phyloP scores from a whole-genome alignment of 1,140 invertebrate genomes.

The Aphaenogaster floridana region DNA sequence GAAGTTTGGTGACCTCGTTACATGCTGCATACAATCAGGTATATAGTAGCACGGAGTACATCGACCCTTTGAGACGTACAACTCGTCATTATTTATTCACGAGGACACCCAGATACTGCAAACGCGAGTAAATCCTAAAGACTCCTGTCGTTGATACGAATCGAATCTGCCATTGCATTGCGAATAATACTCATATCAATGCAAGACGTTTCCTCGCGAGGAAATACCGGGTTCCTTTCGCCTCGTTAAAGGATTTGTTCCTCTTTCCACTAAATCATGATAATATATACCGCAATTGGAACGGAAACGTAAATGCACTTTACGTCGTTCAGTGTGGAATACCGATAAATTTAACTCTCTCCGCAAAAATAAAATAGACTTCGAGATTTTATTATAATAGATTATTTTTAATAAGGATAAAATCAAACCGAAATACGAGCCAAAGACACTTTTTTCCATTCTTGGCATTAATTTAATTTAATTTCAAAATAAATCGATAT shows the following conservation, averaged over 20 bases:
- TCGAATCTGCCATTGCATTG: slow-evolving; percentile 37
- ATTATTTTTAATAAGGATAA: slow-evolving; percentile 1
- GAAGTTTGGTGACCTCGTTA: slow-evolving; percentile 60
- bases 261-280: slow-evolving; percentile 38
- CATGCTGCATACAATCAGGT: slow-evolving; percentile 45
- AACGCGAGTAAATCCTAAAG: slow-evolving; percentile 51
- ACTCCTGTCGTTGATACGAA: slow-evolving; percentile 48
- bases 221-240: slow-evolving; percentile 18
- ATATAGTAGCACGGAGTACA: slow-evolving; percentile 36
- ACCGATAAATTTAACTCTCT: slow-evolving; percentile 24
- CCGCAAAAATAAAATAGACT: background rate
- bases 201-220: background rate
- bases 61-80: slow-evolving; percentile 58
- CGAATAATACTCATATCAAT: slow-evolving; percentile 38
- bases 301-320: slow-evolving; percentile 40
- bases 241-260: slow-evolving; percentile 49
- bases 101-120: slow-evolving; percentile 57
- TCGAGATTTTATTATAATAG: background rate
- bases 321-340: slow-evolving; percentile 5
- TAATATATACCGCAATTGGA: slow-evolving; percentile 50
- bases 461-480: background rate
- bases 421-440: background rate
- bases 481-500: background rate
- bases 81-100: slow-evolving; percentile 61
- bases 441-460: background rate